Conservation (phyloP, 2,888 invertebrate species). For the Drosophila ezoana region DNA sequence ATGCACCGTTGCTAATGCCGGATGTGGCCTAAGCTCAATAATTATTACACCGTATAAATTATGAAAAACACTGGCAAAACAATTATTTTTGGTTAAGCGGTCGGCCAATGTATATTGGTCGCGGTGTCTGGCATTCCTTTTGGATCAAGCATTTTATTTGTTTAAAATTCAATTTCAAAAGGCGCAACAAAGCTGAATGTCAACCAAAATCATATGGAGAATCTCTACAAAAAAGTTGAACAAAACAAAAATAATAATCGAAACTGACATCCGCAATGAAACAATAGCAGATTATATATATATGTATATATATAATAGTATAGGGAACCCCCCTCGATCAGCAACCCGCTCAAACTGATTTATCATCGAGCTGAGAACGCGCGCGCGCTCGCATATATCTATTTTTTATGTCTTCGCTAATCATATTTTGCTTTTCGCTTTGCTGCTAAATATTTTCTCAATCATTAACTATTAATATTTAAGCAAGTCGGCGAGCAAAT, state of each 20-base stretch:
- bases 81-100: constrained; percentile 74
- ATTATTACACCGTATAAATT: constrained; percentile 72
- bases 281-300: constrained; percentile 58
- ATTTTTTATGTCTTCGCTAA: constrained; percentile 23
- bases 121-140: constrained; percentile 24
- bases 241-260: constrained; percentile 47
- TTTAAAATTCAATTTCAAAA: constrained; percentile 38
- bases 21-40: constrained; percentile 72
- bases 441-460: constrained; percentile 64
- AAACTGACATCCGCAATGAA: constrained; percentile 74
- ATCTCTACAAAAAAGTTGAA: background rate
- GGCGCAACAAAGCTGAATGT: constrained; percentile 33
- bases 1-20: constrained; percentile 56
- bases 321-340: background rate
- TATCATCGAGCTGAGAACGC: constrained; percentile 64
- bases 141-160: constrained; percentile 1
- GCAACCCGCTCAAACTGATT: constrained; percentile 40
- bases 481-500: constrained; percentile 59
- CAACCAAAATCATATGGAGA: constrained; percentile 10
- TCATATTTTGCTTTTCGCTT: constrained; percentile 16
- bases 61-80: constrained; percentile 63
- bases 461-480: constrained; percentile 78
- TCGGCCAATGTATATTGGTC: constrained; percentile 30
- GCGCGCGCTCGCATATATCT: constrained; percentile 31
- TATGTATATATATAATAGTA: too few species aligned